Base-by-base conservation (phyloP, 2,797 vertebrate genomes). In the Chiroxiphia lanceolata region DNA sequence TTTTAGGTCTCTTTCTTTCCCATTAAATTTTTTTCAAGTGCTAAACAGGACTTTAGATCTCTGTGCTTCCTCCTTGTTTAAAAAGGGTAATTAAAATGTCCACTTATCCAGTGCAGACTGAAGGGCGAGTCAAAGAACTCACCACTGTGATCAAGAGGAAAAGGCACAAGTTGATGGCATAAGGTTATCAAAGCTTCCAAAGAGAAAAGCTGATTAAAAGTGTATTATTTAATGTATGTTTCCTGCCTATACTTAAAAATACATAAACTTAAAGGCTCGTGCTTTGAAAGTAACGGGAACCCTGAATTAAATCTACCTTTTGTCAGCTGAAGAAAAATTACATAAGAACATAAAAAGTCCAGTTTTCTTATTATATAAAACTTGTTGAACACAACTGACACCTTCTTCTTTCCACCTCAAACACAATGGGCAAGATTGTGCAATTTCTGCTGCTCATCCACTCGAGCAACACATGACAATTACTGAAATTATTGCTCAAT, bases 51-150 rank as follows among this genome's bases (percentile, higher is more conserved):
- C 83, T 97, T 97, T 67, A 96, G 87, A 96, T 95, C 95, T 94
- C 92, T 14, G 56, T 8, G 13, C 14, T 83, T 77, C 70, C 71
- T 78, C 26, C 74, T 54, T 60, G 51, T 42, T 93, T 76, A 69
- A 93, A 93, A 92, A 96, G 96, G 88, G 80, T 96, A 93, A 97
- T 97, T 97, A 97, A 94, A 93, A 60, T 7, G 42, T 89, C 56
- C 47, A 88, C 93, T 96, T 97, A 96, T 91, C 92, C 68, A 96
- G 92, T 38, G 64, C 70, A 60, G 18, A 57, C 33, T 90, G 94
- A 95, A 96, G 96, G 93, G 90, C 18, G 90, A 96, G 96, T 89
- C 87, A 93, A 97, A 97, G 96, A 85, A 89, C 57, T 54, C 91
- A 50, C 34, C 84, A 64, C 82, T 85, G 87, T 59, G 87, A 74